Evolutionary conservation across 1,140 invertebrate genomes (phyloP).

Genomic region (Metaphire vulgaris): DNA sequence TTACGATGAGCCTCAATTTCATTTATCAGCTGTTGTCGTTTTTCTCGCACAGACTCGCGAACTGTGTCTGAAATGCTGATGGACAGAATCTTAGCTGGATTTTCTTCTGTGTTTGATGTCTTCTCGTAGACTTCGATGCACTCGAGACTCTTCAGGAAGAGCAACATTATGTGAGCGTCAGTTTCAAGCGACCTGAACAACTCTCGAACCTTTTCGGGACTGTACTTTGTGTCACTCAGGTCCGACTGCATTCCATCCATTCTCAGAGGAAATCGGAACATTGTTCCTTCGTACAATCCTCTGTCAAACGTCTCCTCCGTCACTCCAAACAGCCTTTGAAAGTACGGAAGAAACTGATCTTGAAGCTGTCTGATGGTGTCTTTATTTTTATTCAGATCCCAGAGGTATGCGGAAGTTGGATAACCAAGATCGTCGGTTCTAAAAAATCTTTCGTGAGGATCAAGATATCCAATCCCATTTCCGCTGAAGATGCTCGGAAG

Average conservation of each 20-base stretch:
- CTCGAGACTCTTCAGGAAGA: conserved; percentile 15
- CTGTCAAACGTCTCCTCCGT: conserved; percentile 2
- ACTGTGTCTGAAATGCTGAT: neutral
- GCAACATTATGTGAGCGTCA: neutral
- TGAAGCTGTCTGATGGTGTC: conserved; percentile 1
- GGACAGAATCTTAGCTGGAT: neutral
- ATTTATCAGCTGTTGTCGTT: neutral
- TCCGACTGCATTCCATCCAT: conserved; percentile 15
- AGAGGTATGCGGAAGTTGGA: neutral
- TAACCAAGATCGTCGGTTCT: neutral
- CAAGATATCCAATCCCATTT: conserved; percentile 34
- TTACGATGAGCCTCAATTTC: neutral
- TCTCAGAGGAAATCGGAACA: conserved; percentile 25
- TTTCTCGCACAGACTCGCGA: neutral
- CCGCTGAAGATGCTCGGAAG: conserved; percentile 40
- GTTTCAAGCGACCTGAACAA: conserved; percentile 18
- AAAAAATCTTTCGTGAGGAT: conserved; percentile 34
- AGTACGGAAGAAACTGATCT: conserved; percentile 16
- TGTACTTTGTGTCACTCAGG: neutral
- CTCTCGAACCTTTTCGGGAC: neutral
- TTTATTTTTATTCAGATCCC: conserved; percentile 5
- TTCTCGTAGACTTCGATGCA: conserved; percentile 14
- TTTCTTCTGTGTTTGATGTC: neutral
- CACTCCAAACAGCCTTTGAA: conserved; percentile 8
- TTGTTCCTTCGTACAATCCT: conserved; percentile 9